Conservation (phyloP, 1,140 invertebrate species). For the Aporrectodea caliginosa region DNA sequence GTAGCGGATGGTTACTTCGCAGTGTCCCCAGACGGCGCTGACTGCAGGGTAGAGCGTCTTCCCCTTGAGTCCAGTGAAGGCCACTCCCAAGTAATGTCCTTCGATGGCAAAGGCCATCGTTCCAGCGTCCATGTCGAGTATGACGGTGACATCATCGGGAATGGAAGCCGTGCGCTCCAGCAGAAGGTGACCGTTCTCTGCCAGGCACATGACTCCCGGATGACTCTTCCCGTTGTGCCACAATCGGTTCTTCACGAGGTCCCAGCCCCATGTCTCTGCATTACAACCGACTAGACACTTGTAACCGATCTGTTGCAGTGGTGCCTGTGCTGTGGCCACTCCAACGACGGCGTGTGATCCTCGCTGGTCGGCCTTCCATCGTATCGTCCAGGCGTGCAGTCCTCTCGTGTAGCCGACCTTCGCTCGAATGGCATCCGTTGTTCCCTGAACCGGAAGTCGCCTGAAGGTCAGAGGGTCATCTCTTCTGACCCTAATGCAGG, state of each 20-base stretch:
- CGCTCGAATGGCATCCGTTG: constrained; percentile 12
- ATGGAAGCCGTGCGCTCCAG: constrained; percentile 48
- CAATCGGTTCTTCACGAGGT: neutral
- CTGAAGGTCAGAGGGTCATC: constrained; percentile 15
- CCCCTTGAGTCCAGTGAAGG: constrained; percentile 87
- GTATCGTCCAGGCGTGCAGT: constrained; percentile 25
- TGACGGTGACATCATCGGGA: constrained; percentile 89
- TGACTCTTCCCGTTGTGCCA: neutral
- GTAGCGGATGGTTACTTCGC: constrained; percentile 14
- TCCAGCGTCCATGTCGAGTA: constrained; percentile 97
- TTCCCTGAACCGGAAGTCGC: constrained; percentile 6
- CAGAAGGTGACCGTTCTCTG: neutral
- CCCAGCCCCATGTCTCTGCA: constrained; percentile 11
- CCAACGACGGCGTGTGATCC: constrained; percentile 27
- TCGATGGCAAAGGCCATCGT: constrained; percentile 92
- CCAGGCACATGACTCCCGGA: neutral
- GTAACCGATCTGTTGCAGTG: constrained; percentile 7
- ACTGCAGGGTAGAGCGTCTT: constrained; percentile 92
- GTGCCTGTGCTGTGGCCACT: constrained; percentile 15
- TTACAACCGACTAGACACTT: constrained; percentile 1
- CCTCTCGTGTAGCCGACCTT: constrained; percentile 22
- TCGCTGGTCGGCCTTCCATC: constrained; percentile 22
- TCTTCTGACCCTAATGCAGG: constrained; percentile 11
- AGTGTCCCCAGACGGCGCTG: constrained; percentile 55
- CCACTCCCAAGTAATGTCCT: constrained; percentile 89